Evolutionary conservation across 2,888 invertebrate species (phyloP).

Genomic region (Abscondita cerata): DNA sequence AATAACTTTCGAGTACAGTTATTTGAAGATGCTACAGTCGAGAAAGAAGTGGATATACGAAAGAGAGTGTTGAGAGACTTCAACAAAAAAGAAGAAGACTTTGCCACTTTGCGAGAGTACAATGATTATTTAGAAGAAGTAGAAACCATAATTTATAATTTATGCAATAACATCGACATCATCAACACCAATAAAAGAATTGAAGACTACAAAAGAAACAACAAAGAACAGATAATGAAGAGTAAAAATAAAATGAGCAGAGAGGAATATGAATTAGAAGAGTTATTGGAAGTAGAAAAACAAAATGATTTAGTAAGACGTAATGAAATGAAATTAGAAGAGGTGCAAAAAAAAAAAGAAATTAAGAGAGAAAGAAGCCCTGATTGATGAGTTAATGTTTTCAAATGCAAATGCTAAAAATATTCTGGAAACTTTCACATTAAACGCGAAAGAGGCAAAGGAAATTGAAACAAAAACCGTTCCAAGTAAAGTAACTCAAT

Average conservation of each 20-base stretch:
- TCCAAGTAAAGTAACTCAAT: slow-evolving; percentile 69
- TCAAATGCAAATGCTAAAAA: slow-evolving; percentile 89
- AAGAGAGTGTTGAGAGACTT: slow-evolving; percentile 88
- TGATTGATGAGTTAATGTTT: slow-evolving; percentile 95
- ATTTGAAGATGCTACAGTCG: slow-evolving; percentile 95
- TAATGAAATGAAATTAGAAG: slow-evolving; percentile 72
- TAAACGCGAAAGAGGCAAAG: slow-evolving; percentile 71
- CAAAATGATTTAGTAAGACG: slow-evolving; percentile 77
- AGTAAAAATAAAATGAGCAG: slow-evolving; percentile 79
- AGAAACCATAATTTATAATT: slow-evolving; percentile 89
- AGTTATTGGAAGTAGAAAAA: slow-evolving; percentile 82
- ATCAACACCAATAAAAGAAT: slow-evolving; percentile 88
- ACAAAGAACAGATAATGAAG: slow-evolving; percentile 82
- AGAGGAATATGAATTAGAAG: slow-evolving; percentile 87
- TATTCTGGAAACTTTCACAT: slow-evolving; percentile 83
- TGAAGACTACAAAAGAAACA: slow-evolving; percentile 90
- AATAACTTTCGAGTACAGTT: slow-evolving; percentile 93
- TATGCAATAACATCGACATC: slow-evolving; percentile 88
- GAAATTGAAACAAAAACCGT: slow-evolving; percentile 64
- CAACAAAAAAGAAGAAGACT: slow-evolving; percentile 96
- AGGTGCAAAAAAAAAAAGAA: slow-evolving; percentile 78
- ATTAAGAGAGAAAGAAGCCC: slow-evolving; percentile 84
- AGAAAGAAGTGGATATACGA: slow-evolving; percentile 97
- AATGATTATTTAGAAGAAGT: slow-evolving; percentile 97
- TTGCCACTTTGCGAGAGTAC: slow-evolving; percentile 79